Evolutionary conservation across 1,140 invertebrate species (phyloP), one percentile per base, ranked within the genome.

Genomic region (Atopsyche davidsoni): DNA sequence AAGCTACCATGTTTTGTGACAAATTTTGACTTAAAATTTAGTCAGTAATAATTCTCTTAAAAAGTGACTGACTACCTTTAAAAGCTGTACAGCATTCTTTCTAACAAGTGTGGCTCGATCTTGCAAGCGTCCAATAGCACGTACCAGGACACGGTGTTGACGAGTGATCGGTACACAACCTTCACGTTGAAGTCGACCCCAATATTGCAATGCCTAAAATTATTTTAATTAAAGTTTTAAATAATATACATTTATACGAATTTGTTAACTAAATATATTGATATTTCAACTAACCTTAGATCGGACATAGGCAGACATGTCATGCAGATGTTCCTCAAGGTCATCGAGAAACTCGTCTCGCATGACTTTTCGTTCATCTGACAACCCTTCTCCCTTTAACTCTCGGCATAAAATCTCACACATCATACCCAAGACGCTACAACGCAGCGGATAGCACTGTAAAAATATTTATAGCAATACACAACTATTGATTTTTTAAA

Each of bases 291-390:
- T 49, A 58, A 76, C 79, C 69, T 85, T 87, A 34, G 86, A 83
- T 44, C 92, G 73, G 1, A 92, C 89, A 63, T 87, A 90, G 2
- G 89, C 85, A 59, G 90, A 83, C 1, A 79, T 60, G 66, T 95
- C 92, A 55, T 85, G 79, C 35, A 92, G 79, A 63, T 93, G 90
- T n/a, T 88, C 82, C 61, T 86, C 74, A 2, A 92, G 66, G 55
- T 77, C 72, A 47, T 86, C 79, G 1, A 92, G 70, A 49, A 87
- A 83, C 57, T 85, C 78, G 60, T 89, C 81, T 2, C 87, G 73
- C 34, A 76, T 71, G 19, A 76, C 67, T 57, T 78, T 78, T 35
- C 79, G 69, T 51, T 83, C 81, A n/a, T 82, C 75, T 22, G 78
- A 71, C 7, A 91, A 67, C 21, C 82, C 75, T 56, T 89, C 87